These are phyloP conservation scores for Cacatua alba DNA, from an alignment of 2,113 vertebrate species.

Conservation along the genomic window DNA sequence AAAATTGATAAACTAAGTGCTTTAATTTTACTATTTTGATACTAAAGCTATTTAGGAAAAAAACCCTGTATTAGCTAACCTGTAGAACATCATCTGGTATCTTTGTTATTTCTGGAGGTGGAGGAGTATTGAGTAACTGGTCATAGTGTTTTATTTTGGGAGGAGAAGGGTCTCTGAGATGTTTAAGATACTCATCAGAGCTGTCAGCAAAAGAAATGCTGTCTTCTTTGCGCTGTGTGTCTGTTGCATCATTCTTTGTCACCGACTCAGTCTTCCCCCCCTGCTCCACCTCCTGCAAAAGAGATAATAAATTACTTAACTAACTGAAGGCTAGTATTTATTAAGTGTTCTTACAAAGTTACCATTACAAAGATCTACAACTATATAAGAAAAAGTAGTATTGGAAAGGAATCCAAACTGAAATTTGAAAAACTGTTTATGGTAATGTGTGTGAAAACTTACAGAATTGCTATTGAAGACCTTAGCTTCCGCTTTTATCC, in stretches of 20 bases:
- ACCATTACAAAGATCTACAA: background rate
- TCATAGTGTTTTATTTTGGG: slow-evolving; percentile 69
- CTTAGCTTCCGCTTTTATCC: slow-evolving; percentile 72
- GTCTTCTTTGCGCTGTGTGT: background rate
- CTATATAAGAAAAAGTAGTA: background rate
- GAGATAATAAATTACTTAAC: background rate
- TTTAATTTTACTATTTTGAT: background rate
- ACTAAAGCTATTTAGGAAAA: background rate
- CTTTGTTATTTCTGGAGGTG: slow-evolving; percentile 76
- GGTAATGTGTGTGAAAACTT: background rate
- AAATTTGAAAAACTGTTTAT: background rate
- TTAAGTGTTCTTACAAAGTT: background rate
- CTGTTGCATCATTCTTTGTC: slow-evolving; percentile 3
- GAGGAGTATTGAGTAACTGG: slow-evolving; percentile 72
- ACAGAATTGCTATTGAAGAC: background rate
- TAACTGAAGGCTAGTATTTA: background rate
- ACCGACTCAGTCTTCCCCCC: background rate
- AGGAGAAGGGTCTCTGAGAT: slow-evolving; percentile 59
- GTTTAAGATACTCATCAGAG: slow-evolving; percentile 57
- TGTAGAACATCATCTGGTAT: slow-evolving; percentile 79
- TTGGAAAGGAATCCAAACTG: background rate
- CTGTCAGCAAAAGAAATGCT: background rate
- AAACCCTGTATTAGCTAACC: slow-evolving; percentile 41
- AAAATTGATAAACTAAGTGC: background rate
- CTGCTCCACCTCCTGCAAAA: slow-evolving; percentile 13